These are phyloP conservation scores for Aurelia coerulea DNA, from an alignment of 30 jellyfish, hydroid and myxozoan genomes.

Conservation along the genomic window DNA sequence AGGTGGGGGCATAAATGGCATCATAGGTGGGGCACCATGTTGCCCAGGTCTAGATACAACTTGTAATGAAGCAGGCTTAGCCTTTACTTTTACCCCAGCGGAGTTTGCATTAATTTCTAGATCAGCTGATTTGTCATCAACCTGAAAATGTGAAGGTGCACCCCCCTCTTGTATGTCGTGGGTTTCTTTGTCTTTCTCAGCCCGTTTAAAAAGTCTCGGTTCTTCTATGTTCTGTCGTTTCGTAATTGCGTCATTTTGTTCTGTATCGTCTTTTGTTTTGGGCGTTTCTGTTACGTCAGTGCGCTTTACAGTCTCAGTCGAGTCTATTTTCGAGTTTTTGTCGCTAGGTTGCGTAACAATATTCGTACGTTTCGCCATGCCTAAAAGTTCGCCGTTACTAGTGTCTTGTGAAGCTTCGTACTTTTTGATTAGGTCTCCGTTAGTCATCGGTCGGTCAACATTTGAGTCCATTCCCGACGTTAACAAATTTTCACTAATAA, in stretches of 20 bases:
- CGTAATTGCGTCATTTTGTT: constrained; percentile 7
- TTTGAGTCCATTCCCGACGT: constrained; percentile 91
- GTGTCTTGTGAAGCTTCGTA: constrained; percentile 78
- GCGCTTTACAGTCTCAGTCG: constrained; percentile 9
- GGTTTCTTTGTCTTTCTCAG: constrained; percentile 60
- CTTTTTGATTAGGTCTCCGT: constrained; percentile 81
- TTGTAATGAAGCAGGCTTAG: constrained; percentile 96
- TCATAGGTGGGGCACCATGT: constrained; percentile 49
- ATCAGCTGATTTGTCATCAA: constrained; percentile 94
- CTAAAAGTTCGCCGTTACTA: constrained; percentile 89
- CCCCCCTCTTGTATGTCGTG: constrained; percentile 97
- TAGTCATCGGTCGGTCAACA: constrained; percentile 87
- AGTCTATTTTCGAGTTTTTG: constrained; percentile 34
- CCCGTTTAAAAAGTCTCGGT: constrained; percentile 45
- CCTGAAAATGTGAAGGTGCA: constrained; percentile 96
- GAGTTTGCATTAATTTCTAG: constrained; percentile 94
- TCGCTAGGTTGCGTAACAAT: constrained; percentile 25
- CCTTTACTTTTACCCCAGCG: constrained; percentile 97
- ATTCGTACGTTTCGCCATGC: constrained; percentile 62
- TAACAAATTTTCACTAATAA: constrained; percentile 29
- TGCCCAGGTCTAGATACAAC: constrained; percentile 90
- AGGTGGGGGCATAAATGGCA: constrained; percentile 90
- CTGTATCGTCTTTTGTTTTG: constrained; percentile 13
- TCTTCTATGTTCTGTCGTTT: constrained; percentile 27
- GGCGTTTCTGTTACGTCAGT: constrained; percentile 20